Conservation (phyloP, 2,888 invertebrate genomes). For the Podotricha telesiphe region DNA sequence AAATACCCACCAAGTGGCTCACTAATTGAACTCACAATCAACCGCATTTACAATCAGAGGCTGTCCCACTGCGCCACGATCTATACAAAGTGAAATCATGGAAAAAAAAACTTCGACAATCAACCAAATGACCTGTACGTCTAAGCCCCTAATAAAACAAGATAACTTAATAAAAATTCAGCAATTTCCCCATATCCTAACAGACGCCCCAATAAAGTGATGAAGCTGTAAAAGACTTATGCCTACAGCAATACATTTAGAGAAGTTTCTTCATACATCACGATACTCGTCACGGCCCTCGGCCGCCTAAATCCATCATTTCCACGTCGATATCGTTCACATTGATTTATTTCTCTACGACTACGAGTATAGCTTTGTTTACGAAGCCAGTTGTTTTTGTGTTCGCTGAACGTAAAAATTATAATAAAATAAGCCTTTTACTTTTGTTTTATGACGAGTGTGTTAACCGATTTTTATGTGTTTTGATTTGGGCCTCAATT, state of each 20-base stretch:
- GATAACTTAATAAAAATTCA: slow-evolving; percentile 17
- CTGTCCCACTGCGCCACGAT: too few relatives aligned
- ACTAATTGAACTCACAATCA: too few relatives aligned
- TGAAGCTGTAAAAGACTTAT: slow-evolving; percentile 50
- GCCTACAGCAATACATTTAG: slow-evolving; percentile 41
- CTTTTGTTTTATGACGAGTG: slow-evolving; percentile 13
- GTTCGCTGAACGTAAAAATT: slow-evolving; percentile 12
- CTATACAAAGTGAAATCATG: not conserved
- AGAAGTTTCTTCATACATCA: slow-evolving; percentile 32
- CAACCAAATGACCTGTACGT: not conserved
- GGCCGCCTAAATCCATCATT: slow-evolving; percentile 43
- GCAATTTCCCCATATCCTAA: not conserved
- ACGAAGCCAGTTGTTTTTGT: slow-evolving; percentile 26
- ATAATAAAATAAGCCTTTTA: slow-evolving; percentile 26
- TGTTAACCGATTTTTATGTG: slow-evolving; percentile 9
- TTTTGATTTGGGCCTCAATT: slow-evolving; percentile 1
- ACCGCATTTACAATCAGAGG: too few relatives aligned
- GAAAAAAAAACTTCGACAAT: not conserved
- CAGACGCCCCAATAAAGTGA: slow-evolving; percentile 37
- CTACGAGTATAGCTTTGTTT: slow-evolving; percentile 36
- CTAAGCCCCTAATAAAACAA: not conserved
- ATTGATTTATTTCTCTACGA: slow-evolving; percentile 45
- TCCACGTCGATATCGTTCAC: slow-evolving; percentile 42
- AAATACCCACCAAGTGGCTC: too few relatives aligned
- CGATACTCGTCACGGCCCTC: slow-evolving; percentile 31